Evolutionary conservation across 2,888 invertebrate species (phyloP).

Genomic region (Drosophila robusta): DNA sequence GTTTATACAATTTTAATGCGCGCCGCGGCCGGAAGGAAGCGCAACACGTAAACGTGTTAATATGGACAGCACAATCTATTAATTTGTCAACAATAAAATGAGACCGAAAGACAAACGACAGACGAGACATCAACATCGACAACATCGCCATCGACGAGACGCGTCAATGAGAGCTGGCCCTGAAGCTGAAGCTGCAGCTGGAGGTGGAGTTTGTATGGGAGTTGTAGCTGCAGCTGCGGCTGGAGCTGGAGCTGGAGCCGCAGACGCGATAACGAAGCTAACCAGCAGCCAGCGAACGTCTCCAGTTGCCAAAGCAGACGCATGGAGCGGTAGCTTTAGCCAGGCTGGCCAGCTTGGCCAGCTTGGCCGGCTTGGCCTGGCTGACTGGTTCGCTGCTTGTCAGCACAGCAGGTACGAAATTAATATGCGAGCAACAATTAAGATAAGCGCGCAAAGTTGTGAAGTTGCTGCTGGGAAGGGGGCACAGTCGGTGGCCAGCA

Average conservation of each 20-base stretch:
- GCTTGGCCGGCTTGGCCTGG: conserved; percentile 6
- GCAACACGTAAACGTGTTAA: conserved; percentile 81
- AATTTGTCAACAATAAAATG: conserved; percentile 83
- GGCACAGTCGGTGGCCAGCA: conserved; percentile 75
- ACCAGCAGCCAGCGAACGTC: conserved; percentile 21
- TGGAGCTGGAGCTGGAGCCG: neutral
- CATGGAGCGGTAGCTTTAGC: conserved; percentile 36
- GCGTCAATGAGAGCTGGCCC: conserved; percentile 46
- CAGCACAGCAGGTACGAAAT: conserved; percentile 82
- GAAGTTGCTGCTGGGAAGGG: conserved; percentile 67
- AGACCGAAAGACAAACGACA: conserved; percentile 50
- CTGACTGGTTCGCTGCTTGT: conserved; percentile 60
- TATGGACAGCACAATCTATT: conserved; percentile 83
- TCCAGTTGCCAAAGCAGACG: conserved; percentile 28
- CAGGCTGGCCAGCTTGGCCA: conserved; percentile 11
- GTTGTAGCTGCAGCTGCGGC: conserved; percentile 1
- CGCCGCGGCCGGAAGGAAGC: conserved; percentile 75
- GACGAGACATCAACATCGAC: conserved; percentile 48
- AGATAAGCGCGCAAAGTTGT: conserved; percentile 81
- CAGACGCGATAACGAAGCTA: conserved; percentile 46
- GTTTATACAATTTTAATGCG: conserved; percentile 70
- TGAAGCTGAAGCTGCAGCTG: conserved; percentile 1
- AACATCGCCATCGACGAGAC: conserved; percentile 5
- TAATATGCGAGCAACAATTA: conserved; percentile 84
- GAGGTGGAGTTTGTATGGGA: neutral